Evolutionary conservation across 2,113 vertebrate genomes (phyloP).

Genomic region (Brevimyrus niger): DNA sequence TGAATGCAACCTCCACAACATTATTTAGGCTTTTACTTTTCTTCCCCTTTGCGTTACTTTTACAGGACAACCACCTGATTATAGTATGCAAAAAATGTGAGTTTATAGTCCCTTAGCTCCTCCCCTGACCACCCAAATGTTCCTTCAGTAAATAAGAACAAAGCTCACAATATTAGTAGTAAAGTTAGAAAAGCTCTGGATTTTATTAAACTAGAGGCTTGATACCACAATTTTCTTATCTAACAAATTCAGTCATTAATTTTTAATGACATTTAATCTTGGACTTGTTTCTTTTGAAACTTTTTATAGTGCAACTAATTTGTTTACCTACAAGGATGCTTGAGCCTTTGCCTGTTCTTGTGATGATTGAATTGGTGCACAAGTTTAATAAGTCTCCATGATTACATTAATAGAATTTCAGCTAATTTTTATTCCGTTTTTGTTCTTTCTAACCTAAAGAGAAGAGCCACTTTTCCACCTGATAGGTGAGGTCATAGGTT

Average conservation of each 20-base stretch:
- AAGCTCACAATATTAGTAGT: constrained; percentile 26
- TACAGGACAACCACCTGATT: constrained; percentile 25
- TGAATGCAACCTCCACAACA: constrained; percentile 16
- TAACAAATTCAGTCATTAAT: constrained; percentile 9
- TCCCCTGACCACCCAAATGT: constrained; percentile 22
- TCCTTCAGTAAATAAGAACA: constrained; percentile 24
- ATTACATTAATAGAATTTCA: not conserved
- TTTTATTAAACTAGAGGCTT: constrained; percentile 14
- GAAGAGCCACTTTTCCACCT: not conserved
- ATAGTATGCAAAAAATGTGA: constrained; percentile 11
- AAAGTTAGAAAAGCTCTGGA: constrained; percentile 19
- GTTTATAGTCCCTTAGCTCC: constrained; percentile 22
- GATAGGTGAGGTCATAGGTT: not conserved
- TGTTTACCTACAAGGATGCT: not conserved
- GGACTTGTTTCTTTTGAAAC: not conserved
- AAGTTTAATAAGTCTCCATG: not conserved
- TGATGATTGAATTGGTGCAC: not conserved
- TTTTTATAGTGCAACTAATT: not conserved
- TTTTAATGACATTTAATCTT: constrained; percentile 17
- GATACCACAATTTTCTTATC: not conserved
- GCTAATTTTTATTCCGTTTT: not conserved
- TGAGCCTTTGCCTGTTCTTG: not conserved
- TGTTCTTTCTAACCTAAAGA: not conserved
- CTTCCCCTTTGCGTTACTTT: constrained; percentile 12
- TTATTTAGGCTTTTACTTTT: not conserved